Percentiles rank a stretch among this genome's conserved stretches.
Conservation (phyloP, 1,140 invertebrate species). For the Pseudomyrmex cubaensis region DNA sequence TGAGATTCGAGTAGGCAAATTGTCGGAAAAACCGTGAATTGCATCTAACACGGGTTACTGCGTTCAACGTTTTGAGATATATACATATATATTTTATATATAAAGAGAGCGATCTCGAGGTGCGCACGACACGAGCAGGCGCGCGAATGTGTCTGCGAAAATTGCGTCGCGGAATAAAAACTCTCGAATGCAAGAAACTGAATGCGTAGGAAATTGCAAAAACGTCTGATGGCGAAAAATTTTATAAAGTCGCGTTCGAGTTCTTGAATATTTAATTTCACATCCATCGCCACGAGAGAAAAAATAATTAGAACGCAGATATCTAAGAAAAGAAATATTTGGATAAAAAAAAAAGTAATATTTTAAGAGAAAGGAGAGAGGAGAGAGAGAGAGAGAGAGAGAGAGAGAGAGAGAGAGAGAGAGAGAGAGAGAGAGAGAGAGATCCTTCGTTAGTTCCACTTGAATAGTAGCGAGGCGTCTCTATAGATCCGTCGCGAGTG, state of each 20-base stretch:
- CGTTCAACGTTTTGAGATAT: conserved; percentile 53
- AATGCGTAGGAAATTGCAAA: conserved; percentile 20
- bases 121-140: conserved; percentile 47
- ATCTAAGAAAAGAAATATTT: neutral
- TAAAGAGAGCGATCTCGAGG: no score
- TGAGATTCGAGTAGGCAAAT: conserved; percentile 47
- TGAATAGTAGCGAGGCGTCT: conserved; percentile 41
- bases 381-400: no score
- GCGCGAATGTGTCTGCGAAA: neutral
- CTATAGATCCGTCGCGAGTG: conserved; percentile 33
- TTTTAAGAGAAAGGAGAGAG: neutral
- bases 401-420: no score
- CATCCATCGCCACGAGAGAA: neutral
- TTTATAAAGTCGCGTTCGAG: conserved; percentile 13
- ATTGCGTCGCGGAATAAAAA: conserved; percentile 9
- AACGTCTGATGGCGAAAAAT: conserved; percentile 24
- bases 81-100: neutral
- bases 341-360: conserved; percentile 44
- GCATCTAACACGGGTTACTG: neutral
- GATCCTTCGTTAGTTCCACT: conserved; percentile 68
- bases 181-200: neutral
- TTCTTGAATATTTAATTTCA: neutral
- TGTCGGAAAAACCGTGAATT: conserved; percentile 65
- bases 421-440: no score
- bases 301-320: neutral